Evolutionary conservation across 2,888 invertebrate species (phyloP), one percentile per base, ranked within the genome.

Genomic region (Dione juno): DNA sequence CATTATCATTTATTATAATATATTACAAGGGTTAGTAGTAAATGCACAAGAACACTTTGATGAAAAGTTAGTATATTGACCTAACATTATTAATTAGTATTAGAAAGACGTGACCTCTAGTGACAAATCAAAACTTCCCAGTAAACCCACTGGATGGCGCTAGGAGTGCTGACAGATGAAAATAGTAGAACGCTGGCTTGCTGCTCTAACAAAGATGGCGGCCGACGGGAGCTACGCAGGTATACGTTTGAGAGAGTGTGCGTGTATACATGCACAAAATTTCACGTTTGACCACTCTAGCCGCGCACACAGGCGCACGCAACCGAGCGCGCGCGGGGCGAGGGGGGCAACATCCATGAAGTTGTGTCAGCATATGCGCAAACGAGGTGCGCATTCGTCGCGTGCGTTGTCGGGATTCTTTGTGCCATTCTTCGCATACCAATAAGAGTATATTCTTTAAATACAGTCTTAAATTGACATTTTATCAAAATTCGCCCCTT

Each of bases 341-440:
- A 87, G 93, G 91, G 93, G 92, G 85, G 90, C 82, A 88, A 92
- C 91, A 92, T 92, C 92, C 92, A 86, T 92, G 93, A 92, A 94
- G 94, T 94, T 94, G 95, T 94, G 95, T 95, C 95, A 95, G 95
- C 95, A 95, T 94, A 94, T 96, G 96, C 96, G 96, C 96, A 95
- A 94, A 94, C 94, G 94, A 94, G 94, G 94, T 96, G 96, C 96
- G 96, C 96, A 94, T 94, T 95, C 94, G 95, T 94, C 95, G 95
- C 95, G 94, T 96, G 97, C 97, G 97, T 97, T 97, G 97, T 97
- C 96, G 95, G 95, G 97, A 97, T 97, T 97, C 97, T 97, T 97
- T 97, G 97, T 97, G 97, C 96, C 97, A 97, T 97, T 97, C 97
- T 96, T 96, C 95, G 96, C 97, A 97, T 97, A 97, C 97, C 97